A percentile compares a stretch with the other conserved stretches of the same genome.
phyloP scores from a whole-genome alignment of 2,888 invertebrate species.

The Eucera pruinosa region DNA sequence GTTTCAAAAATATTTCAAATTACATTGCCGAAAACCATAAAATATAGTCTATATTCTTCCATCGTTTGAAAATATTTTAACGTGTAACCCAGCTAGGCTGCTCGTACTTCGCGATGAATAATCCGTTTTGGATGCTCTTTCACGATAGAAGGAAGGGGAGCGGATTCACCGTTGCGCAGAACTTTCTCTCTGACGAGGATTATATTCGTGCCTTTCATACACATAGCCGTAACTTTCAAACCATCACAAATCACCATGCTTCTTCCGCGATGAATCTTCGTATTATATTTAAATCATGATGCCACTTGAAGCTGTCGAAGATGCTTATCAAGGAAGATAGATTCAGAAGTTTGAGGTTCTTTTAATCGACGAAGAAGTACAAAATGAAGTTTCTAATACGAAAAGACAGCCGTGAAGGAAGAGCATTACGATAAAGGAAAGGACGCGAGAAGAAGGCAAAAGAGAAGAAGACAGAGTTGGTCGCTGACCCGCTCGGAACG shows the following conservation, averaged over 20 bases:
- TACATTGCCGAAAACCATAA: not conserved
- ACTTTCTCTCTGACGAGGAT: constrained; percentile 66
- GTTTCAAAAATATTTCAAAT: not conserved
- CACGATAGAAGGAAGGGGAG: constrained; percentile 60
- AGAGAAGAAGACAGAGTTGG: constrained; percentile 76
- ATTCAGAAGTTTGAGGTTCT: no score
- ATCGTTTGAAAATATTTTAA: constrained; percentile 3
- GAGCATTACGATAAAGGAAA: constrained; percentile 43
- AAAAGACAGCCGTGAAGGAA: constrained; percentile 41
- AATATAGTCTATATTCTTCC: not conserved
- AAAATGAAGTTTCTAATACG: constrained; percentile 45
- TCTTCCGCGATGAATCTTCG: constrained; percentile 19
- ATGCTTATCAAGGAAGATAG: not conserved
- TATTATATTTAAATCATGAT: constrained; percentile 1
- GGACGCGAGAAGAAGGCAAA: constrained; percentile 54
- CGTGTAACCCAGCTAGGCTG: not conserved
- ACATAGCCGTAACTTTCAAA: constrained; percentile 62
- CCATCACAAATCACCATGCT: constrained; percentile 38
- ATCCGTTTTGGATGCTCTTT: constrained; percentile 63
- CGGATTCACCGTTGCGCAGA: constrained; percentile 68
- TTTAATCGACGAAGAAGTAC: not conserved
- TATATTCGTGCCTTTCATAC: constrained; percentile 52
- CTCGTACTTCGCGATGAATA: constrained; percentile 37
- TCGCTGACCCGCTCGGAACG: constrained; percentile 84
- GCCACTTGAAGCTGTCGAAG: not conserved